Conservation (phyloP, 2,888 invertebrate genomes). For the Oligia latruncula region DNA sequence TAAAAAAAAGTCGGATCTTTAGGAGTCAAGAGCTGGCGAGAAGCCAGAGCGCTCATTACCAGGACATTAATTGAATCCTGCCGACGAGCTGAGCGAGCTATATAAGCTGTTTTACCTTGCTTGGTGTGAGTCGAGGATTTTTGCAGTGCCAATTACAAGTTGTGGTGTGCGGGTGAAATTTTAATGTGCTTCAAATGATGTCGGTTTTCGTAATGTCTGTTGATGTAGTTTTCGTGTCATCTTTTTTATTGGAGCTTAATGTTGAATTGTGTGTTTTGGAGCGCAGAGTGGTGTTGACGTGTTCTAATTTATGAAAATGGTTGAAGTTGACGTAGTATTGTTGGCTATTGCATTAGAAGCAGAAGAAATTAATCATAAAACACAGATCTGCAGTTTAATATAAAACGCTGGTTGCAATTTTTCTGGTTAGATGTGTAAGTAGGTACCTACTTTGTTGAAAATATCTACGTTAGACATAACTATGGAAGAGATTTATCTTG, state of each 20-base stretch:
- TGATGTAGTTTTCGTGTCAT: neutral
- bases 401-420: too few relatives aligned
- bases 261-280: too few relatives aligned
- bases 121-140: conserved; percentile 7
- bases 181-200: conserved; percentile 19
- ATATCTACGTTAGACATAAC: neutral
- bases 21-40: conserved; percentile 60
- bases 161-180: conserved; percentile 1
- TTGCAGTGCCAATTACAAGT: conserved; percentile 38
- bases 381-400: too few relatives aligned
- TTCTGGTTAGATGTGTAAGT: neutral
- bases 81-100: conserved; percentile 54
- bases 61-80: conserved; percentile 69
- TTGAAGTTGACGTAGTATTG: too few relatives aligned
- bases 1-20: conserved; percentile 51
- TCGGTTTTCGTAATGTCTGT: neutral
- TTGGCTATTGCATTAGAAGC: too few relatives aligned
- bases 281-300: too few relatives aligned
- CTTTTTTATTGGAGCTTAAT: neutral
- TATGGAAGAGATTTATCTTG: too few relatives aligned
- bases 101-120: conserved; percentile 52
- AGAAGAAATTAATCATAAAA: too few relatives aligned
- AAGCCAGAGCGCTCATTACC: conserved; percentile 66
- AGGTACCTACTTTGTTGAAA: neutral
- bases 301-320: too few relatives aligned